phyloP scores from a whole-genome alignment of 2,113 vertebrate species.

The Xiphias gladius region DNA sequence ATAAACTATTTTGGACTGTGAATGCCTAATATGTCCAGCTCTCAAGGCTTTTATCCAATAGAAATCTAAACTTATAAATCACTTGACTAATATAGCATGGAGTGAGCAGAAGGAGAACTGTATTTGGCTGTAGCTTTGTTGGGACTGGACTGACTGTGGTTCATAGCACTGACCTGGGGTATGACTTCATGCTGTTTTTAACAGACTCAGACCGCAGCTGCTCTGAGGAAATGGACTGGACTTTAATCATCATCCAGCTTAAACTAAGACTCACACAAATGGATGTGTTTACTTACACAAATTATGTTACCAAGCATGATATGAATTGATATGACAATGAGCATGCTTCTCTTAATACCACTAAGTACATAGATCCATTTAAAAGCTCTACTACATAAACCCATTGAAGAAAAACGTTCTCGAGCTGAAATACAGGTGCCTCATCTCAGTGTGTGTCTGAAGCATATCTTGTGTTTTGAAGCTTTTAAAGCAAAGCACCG shows the following conservation, averaged over 20 bases:
- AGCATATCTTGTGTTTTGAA: constrained; percentile 70
- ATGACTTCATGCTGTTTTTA: constrained; percentile 90
- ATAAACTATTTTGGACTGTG: constrained; percentile 48
- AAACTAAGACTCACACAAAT: constrained; percentile 55
- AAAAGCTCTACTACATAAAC: constrained; percentile 56
- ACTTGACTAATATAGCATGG: constrained; percentile 73
- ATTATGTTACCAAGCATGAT: constrained; percentile 57
- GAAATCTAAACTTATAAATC: constrained; percentile 71
- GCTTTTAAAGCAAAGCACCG: constrained; percentile 65
- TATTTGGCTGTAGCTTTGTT: constrained; percentile 85
- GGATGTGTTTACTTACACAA: constrained; percentile 69
- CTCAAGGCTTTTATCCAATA: constrained; percentile 55
- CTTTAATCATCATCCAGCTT: constrained; percentile 61
- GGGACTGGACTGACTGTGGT: constrained; percentile 86
- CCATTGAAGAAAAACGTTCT: constrained; percentile 43
- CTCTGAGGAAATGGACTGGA: constrained; percentile 67
- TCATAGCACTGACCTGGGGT: constrained; percentile 87
- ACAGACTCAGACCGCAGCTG: constrained; percentile 88
- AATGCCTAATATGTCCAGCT: constrained; percentile 70
- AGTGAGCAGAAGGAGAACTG: constrained; percentile 82
- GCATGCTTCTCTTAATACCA: constrained; percentile 53
- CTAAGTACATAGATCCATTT: constrained; percentile 62
- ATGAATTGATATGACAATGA: constrained; percentile 74
- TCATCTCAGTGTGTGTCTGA: constrained; percentile 74
- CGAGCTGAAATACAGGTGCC: constrained; percentile 72